These are phyloP conservation scores for Bergia puertoricense DNA, from an alignment of 92 coral and sea anemone species.

Conservation along the genomic window DNA sequence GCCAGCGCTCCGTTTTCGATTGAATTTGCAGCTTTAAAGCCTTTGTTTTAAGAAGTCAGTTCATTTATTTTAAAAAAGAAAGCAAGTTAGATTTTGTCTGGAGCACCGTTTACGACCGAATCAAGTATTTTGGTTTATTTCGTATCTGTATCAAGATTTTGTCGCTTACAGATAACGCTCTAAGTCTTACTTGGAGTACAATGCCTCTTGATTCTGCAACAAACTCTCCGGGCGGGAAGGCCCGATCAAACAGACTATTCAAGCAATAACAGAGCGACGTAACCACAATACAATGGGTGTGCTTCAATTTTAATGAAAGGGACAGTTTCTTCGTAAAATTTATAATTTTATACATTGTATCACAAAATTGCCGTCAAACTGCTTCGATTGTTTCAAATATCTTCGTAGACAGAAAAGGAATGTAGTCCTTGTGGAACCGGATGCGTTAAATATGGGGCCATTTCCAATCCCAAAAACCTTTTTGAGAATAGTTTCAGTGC, in stretches of 20 bases:
- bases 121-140: background rate
- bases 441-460: background rate
- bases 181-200: background rate
- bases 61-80: no score
- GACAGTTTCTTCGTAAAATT: background rate
- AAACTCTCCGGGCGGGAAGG: background rate
- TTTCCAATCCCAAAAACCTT: background rate
- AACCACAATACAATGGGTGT: background rate
- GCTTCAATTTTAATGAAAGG: background rate
- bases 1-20: background rate
- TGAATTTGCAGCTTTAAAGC: background rate
- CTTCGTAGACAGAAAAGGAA: background rate
- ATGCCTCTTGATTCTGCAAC: background rate
- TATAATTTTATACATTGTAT: no score
- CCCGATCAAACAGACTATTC: background rate
- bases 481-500: background rate
- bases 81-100: background rate
- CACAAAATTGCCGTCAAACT: background rate
- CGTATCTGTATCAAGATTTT: no score
- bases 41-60: background rate
- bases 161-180: background rate
- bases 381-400: background rate
- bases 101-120: background rate
- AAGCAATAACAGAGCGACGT: background rate
- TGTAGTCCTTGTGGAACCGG: background rate